Base-by-base conservation (phyloP, 2,113 vertebrate genomes). In the Harpagus bidentatus region DNA sequence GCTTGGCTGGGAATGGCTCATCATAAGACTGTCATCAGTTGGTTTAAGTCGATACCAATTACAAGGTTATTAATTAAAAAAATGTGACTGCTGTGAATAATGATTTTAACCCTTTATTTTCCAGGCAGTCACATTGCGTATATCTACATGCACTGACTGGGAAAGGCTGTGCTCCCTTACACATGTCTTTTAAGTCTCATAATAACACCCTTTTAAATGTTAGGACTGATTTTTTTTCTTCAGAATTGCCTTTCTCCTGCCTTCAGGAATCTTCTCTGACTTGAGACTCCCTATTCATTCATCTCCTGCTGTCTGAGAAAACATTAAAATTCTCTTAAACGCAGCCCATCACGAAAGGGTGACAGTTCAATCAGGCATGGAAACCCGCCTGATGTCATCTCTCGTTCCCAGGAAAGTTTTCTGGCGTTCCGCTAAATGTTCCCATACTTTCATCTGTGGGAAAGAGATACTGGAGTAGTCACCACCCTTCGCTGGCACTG, bases 31-130 rank as follows among this genome's bases (percentile, higher is more conserved):
- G 93, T 97, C 93, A 97, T 97, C 95, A 78, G 94, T 96, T 95
- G 93, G 88, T 97, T 96, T 88, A 96, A 96, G 95, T 98, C 98
- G 5, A 97, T 98, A 95, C 94, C 97, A 98, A 98, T 98, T 98
- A 98, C 95, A 91, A 84, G 71, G 88, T 93, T 98, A 97, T 93
- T 98, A 98, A 98, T 98, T 98, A 98, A 98, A 98, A 97, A 84
- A 96, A 87, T 90, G 97, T 96, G 97, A 96, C 94, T 88, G 88
- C 50, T 95, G 78, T 81, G 82, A 82, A 86, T 93, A 97, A 82
- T 90, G 95, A 97, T 90, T 45, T 58, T 94, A 96, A 97, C 96
- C 48, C 91, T 94, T 95, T 81, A 14, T 88, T 94, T 96, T 92
- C 90, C 67, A 72, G 72, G 21, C 38, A 81, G 65, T 55, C 50